Evolutionary conservation across 2,797 vertebrate genomes (phyloP).

Genomic region (Ataeniobius toweri): DNA sequence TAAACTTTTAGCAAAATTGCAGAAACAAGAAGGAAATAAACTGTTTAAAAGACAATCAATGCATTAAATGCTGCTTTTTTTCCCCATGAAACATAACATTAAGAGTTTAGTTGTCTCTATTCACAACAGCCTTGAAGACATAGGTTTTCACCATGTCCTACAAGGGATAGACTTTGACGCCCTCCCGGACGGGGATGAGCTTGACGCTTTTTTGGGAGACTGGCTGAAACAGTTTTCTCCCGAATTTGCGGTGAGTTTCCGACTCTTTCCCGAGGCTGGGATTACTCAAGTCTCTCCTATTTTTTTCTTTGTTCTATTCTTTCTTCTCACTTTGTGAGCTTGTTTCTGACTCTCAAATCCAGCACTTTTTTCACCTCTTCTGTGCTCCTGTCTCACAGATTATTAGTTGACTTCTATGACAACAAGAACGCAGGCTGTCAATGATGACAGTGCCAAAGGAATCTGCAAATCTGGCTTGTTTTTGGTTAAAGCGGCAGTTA

Average conservation of each 20-base stretch:
- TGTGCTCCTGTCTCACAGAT: slow-evolving; percentile 69
- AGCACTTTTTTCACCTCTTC: slow-evolving; percentile 71
- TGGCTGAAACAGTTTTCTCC: slow-evolving; percentile 86
- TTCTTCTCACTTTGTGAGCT: slow-evolving; percentile 72
- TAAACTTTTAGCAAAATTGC: slow-evolving; percentile 80
- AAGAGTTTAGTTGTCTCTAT: slow-evolving; percentile 98
- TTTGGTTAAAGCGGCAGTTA: background rate
- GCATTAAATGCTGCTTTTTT: slow-evolving; percentile 92
- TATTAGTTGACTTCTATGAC: slow-evolving; percentile 25
- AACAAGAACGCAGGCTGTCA: slow-evolving; percentile 28
- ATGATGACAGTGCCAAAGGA: background rate
- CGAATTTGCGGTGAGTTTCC: slow-evolving; percentile 83
- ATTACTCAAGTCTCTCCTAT: slow-evolving; percentile 59
- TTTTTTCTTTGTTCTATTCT: slow-evolving; percentile 72
- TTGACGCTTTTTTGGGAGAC: slow-evolving; percentile 87
- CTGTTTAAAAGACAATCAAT: slow-evolving; percentile 88
- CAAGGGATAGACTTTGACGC: slow-evolving; percentile 91
- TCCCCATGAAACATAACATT: slow-evolving; percentile 85
- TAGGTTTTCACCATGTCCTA: slow-evolving; percentile 91
- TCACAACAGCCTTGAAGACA: slow-evolving; percentile 92
- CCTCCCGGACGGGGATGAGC: slow-evolving; percentile 88
- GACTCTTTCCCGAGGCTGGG: slow-evolving; percentile 77
- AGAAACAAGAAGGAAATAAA: slow-evolving; percentile 85
- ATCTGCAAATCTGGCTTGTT: background rate
- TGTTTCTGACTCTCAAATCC: slow-evolving; percentile 58